phyloP scores from a whole-genome alignment of 2,113 vertebrate species.

The Siniperca knerii region DNA sequence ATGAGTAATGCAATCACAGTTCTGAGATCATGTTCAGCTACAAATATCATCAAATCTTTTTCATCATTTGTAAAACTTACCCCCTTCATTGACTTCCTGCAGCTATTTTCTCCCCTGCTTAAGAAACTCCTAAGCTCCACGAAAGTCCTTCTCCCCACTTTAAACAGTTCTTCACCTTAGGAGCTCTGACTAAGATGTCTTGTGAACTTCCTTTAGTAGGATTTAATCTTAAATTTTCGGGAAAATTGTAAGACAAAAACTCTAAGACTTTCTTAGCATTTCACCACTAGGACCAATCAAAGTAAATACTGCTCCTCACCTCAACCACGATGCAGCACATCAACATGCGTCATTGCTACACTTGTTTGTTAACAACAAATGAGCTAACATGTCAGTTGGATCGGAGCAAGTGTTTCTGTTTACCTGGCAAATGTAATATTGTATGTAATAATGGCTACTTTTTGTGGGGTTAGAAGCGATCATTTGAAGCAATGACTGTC shows the following conservation, averaged over 20 bases:
- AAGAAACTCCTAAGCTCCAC: conserved; percentile 1
- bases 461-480: not conserved
- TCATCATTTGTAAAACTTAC: not conserved
- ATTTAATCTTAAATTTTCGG: not conserved
- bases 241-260: not conserved
- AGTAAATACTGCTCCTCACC: not conserved
- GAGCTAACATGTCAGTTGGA: not conserved
- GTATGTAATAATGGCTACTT: not conserved
- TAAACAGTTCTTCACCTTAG: not conserved
- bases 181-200: conserved; percentile 9
- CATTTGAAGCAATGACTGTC: not conserved
- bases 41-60: not conserved
- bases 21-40: not conserved
- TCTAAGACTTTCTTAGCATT: not conserved
- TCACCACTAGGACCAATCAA: not conserved
- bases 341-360: not conserved
- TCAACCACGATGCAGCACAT: not conserved
- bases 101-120: conserved; percentile 8
- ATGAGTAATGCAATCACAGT: not conserved
- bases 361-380: not conserved
- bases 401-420: not conserved
- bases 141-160: not conserved
- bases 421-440: not conserved
- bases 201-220: conserved; percentile 1
- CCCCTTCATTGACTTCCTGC: not conserved